phyloP scores from a whole-genome alignment of 2,797 vertebrate genomes.

The Ptychobarbus kaznakovi region DNA sequence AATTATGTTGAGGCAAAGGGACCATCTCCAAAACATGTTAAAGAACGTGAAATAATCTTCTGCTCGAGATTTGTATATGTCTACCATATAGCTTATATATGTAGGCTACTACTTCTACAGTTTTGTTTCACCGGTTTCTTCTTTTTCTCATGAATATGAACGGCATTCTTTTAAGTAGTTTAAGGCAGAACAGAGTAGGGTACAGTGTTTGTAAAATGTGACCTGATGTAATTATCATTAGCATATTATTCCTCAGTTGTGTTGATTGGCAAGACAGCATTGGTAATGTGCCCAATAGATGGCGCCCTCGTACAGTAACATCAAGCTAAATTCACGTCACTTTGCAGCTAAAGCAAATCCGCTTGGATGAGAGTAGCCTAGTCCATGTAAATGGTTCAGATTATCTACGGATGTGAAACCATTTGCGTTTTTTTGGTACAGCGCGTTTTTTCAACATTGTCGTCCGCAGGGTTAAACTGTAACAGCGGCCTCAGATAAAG shows the following conservation, averaged over 20 bases:
- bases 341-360: slow-evolving; percentile 32
- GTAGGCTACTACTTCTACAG: background rate
- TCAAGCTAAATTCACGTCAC: slow-evolving; percentile 24
- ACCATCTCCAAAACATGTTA: background rate
- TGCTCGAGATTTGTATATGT: background rate
- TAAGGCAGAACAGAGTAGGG: background rate
- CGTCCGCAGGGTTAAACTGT: background rate
- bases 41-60: background rate
- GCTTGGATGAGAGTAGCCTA: background rate
- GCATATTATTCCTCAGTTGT: background rate
- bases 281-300: slow-evolving; percentile 36
- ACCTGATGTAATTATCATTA: background rate
- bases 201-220: background rate
- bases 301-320: slow-evolving; percentile 47
- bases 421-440: background rate
- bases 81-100: background rate
- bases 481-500: background rate
- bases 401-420: background rate
- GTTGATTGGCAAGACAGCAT: slow-evolving; percentile 4
- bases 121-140: background rate
- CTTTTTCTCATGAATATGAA: background rate
- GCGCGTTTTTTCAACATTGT: slow-evolving; percentile 14
- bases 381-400: background rate
- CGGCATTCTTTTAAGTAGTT: background rate
- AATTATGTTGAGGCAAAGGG: background rate